A percentile compares a stretch with the other conserved stretches of the same genome.
These are phyloP conservation scores for Pyrrhosoma nymphula DNA, from an alignment of 2,888 invertebrate genomes.

Conservation along the genomic window DNA sequence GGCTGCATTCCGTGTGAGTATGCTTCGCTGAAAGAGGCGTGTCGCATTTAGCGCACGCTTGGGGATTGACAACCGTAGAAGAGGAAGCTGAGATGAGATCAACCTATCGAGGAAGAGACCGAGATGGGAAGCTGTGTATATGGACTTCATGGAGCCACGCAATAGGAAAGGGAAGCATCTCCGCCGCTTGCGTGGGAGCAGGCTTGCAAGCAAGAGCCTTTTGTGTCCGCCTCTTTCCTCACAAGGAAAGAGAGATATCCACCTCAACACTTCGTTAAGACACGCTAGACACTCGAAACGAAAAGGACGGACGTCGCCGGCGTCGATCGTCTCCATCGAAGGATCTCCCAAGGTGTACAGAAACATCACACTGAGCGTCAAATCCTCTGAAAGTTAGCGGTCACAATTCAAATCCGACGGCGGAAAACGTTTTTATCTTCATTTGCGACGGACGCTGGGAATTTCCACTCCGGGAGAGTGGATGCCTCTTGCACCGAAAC, in stretches of 20 bases:
- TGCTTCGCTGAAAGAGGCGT: not conserved
- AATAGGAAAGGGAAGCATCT: not conserved
- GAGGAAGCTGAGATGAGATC: too few relatives aligned
- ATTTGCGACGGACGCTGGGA: not conserved
- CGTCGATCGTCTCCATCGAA: not conserved
- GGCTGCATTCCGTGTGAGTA: too few relatives aligned
- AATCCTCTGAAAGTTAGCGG: not conserved
- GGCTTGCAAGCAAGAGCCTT: not conserved
- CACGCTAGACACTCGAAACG: not conserved
- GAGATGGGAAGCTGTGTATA: not conserved
- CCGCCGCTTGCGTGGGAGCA: not conserved
- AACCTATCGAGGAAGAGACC: not conserved
- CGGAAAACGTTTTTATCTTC: not conserved
- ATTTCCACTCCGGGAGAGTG: not conserved
- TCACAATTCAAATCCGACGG: not conserved
- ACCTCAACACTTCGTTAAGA: not conserved
- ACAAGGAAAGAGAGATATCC: not conserved
- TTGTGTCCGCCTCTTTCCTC: not conserved
- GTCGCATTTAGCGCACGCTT: too few relatives aligned
- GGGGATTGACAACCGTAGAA: too few relatives aligned
- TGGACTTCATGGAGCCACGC: not conserved
- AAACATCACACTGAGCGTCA: not conserved
- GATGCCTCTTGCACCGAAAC: slow-evolving; percentile 10
- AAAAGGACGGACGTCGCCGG: not conserved
- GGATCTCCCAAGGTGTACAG: not conserved